These are phyloP conservation scores for Palaemon carinicauda DNA, from an alignment of 1,140 invertebrate species.

Conservation along the genomic window DNA sequence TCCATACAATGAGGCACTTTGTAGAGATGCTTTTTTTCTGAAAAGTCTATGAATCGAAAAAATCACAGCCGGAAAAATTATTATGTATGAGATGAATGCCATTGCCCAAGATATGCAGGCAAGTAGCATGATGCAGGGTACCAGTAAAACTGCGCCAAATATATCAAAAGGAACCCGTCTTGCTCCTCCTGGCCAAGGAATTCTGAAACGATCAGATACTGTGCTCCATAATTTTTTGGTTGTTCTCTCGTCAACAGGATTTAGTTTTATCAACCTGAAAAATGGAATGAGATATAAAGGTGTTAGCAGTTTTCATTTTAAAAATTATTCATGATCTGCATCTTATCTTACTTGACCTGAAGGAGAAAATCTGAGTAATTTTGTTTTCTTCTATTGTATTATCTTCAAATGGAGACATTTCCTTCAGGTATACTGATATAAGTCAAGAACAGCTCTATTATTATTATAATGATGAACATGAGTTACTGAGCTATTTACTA, in stretches of 20 bases:
- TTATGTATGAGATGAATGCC: conserved; percentile 20
- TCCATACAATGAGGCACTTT: conserved; percentile 4
- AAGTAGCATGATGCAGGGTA: conserved; percentile 14
- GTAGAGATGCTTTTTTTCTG: conserved; percentile 4
- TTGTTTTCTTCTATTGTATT: too few species aligned
- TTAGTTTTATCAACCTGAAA: conserved; percentile 21
- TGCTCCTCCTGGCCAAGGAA: conserved; percentile 40
- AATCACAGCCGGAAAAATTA: conserved; percentile 21
- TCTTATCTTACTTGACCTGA: too few species aligned
- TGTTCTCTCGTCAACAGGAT: neutral
- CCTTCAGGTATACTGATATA: too few species aligned
- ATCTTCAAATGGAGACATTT: too few species aligned
- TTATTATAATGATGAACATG: too few species aligned
- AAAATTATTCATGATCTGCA: too few species aligned
- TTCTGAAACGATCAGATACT: conserved; percentile 18
- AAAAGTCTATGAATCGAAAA: conserved; percentile 27
- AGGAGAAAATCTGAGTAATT: too few species aligned
- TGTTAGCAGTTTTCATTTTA: too few species aligned
- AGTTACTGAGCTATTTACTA: too few species aligned
- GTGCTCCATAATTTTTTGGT: conserved; percentile 22
- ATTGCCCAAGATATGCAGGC: conserved; percentile 39
- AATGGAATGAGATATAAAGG: neutral
- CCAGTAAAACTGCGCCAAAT: neutral
- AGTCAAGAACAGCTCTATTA: too few species aligned
- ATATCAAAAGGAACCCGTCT: conserved; percentile 32